Percentiles rank a stretch among this genome's conserved stretches.
phyloP scores from a whole-genome alignment of 2,797 vertebrate genomes.

The Siniperca scherzeri region DNA sequence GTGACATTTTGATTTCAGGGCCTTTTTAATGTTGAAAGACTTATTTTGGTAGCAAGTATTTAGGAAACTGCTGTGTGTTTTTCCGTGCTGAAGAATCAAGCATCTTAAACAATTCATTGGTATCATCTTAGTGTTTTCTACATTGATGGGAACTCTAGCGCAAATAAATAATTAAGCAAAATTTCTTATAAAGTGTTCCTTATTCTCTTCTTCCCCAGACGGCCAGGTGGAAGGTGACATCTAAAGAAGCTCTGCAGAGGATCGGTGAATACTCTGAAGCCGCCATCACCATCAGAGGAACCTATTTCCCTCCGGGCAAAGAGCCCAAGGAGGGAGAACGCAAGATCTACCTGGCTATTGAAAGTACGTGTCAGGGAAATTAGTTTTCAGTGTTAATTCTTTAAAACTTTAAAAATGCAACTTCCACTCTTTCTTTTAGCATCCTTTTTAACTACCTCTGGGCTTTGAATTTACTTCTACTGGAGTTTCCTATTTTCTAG shows the following conservation, averaged over 20 bases:
- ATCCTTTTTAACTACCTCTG: background rate
- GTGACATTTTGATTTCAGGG: background rate
- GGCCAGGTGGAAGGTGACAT: slow-evolving; percentile 99
- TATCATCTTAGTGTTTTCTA: background rate
- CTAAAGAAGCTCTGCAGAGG: slow-evolving; percentile 97
- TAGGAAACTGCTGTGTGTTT: background rate
- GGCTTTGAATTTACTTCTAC: background rate
- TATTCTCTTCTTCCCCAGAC: slow-evolving; percentile 84
- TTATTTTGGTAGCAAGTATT: background rate
- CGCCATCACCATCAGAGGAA: slow-evolving; percentile 98
- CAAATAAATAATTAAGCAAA: background rate
- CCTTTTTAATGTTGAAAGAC: background rate
- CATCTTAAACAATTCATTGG: too few species aligned
- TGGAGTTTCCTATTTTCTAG: background rate
- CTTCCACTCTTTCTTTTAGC: background rate
- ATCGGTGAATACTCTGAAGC: slow-evolving; percentile 99
- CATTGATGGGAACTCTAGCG: background rate
- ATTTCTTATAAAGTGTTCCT: background rate
- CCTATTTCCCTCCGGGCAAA: slow-evolving; percentile 98
- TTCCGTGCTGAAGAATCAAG: background rate
- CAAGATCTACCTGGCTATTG: slow-evolving; percentile 99
- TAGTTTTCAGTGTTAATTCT: background rate
- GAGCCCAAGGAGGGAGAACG: slow-evolving; percentile 98
- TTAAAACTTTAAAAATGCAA: too few species aligned
- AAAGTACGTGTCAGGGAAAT: slow-evolving; percentile 87